Evolutionary conservation across 2,888 invertebrate species (phyloP).

Genomic region (Cheilosia vernalis): DNA sequence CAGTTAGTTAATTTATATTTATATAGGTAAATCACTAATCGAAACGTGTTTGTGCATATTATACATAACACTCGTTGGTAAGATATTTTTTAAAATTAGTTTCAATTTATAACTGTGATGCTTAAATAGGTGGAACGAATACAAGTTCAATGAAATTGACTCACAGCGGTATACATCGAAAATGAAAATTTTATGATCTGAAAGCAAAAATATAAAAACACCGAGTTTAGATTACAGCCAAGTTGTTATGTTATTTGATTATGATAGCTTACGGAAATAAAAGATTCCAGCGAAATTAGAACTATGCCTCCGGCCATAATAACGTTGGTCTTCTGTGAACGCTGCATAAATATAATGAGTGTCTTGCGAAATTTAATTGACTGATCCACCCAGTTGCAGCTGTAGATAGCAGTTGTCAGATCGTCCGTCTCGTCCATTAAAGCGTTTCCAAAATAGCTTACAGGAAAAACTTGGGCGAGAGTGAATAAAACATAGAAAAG

Average conservation of each 20-base stretch:
- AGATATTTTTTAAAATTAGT: too few relatives aligned
- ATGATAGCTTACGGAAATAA: constrained; percentile 26
- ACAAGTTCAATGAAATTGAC: not conserved
- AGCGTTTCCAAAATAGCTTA: constrained; percentile 36
- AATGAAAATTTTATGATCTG: constrained; percentile 52
- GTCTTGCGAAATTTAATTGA: constrained; percentile 23
- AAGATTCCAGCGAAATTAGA: constrained; percentile 35
- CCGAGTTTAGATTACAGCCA: not conserved
- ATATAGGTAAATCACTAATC: too few relatives aligned
- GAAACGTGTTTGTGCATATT: too few relatives aligned
- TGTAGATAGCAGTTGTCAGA: constrained; percentile 32
- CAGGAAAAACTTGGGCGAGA: constrained; percentile 27
- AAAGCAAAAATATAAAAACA: not conserved
- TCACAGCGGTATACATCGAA: constrained; percentile 38
- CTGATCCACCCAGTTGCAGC: constrained; percentile 51
- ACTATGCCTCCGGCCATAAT: constrained; percentile 41
- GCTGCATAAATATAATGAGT: constrained; percentile 48
- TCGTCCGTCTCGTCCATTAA: constrained; percentile 34
- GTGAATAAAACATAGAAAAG: constrained; percentile 3
- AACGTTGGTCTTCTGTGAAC: constrained; percentile 22
- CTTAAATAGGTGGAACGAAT: too few relatives aligned
- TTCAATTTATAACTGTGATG: too few relatives aligned
- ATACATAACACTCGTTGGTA: too few relatives aligned
- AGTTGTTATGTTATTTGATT: not conserved
- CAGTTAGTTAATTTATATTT: too few relatives aligned